Percentiles rank a stretch among this genome's conserved stretches.
Conservation (phyloP, 2,888 invertebrate genomes). For the Drosophila stalkeri region DNA sequence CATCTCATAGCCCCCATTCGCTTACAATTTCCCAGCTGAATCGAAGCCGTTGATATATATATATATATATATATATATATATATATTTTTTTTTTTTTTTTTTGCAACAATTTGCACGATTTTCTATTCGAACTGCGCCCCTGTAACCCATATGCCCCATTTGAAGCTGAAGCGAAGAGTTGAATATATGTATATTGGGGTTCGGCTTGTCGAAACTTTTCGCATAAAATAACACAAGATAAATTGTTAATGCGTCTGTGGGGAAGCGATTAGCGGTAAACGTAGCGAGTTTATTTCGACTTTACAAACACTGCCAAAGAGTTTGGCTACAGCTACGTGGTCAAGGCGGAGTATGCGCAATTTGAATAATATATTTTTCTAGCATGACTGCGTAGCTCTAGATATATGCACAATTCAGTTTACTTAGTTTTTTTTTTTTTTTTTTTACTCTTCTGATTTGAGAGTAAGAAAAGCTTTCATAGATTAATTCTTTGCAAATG, state of each 20-base stretch:
- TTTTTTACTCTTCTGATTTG: neutral
- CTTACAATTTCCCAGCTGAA: constrained; percentile 59
- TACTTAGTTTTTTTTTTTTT: constrained; percentile 16
- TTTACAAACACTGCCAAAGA: constrained; percentile 47
- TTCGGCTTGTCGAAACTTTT: constrained; percentile 62
- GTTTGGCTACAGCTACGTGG: constrained; percentile 16
- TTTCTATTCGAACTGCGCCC: constrained; percentile 67
- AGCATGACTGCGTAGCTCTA: neutral
- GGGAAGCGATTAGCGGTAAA: constrained; percentile 82
- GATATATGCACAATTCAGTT: constrained; percentile 14
- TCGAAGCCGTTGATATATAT: constrained; percentile 60
- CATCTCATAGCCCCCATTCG: constrained; percentile 8
- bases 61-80: too few relatives aligned
- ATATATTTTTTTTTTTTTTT: too few relatives aligned
- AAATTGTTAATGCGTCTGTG: constrained; percentile 83
- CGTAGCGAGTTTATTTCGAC: constrained; percentile 74
- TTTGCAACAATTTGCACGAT: constrained; percentile 55
- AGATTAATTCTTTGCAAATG: too few relatives aligned
- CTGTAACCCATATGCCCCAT: constrained; percentile 23
- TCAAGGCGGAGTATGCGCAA: constrained; percentile 58
- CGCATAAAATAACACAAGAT: constrained; percentile 81
- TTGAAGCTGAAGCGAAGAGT: neutral
- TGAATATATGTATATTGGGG: constrained; percentile 2
- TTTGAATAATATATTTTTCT: constrained; percentile 62
- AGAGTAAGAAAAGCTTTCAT: constrained; percentile 1